Evolutionary conservation across 2,888 invertebrate genomes (phyloP).

Genomic region (Sarcophaga rosellei): DNA sequence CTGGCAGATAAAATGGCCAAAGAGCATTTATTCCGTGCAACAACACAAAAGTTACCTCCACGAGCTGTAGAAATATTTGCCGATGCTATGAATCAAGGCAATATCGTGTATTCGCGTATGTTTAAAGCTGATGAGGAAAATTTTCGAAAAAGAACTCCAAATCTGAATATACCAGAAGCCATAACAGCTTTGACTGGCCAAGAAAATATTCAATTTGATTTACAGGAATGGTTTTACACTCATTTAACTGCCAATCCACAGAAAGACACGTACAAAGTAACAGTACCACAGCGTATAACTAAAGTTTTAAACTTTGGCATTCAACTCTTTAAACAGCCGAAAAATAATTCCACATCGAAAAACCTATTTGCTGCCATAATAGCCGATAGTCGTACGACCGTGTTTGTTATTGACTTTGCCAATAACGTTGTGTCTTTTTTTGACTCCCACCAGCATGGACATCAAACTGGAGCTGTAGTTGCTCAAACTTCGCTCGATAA

Average conservation of each 20-base stretch:
- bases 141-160: slow-evolving; percentile 72
- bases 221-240: slow-evolving; percentile 78
- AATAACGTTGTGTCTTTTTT: slow-evolving; percentile 75
- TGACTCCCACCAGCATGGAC: slow-evolving; percentile 77
- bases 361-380: slow-evolving; percentile 76
- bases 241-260: slow-evolving; percentile 76
- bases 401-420: slow-evolving; percentile 76
- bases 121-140: slow-evolving; percentile 71
- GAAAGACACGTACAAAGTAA: slow-evolving; percentile 72
- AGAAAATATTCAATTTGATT: slow-evolving; percentile 73
- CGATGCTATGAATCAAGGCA: slow-evolving; percentile 84
- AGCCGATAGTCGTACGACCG: slow-evolving; percentile 77
- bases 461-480: slow-evolving; percentile 75
- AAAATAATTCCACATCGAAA: not conserved
- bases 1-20: slow-evolving; percentile 82
- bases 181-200: slow-evolving; percentile 80
- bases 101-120: slow-evolving; percentile 82
- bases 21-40: slow-evolving; percentile 71
- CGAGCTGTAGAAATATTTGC: slow-evolving; percentile 82
- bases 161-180: slow-evolving; percentile 83
- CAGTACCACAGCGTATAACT: slow-evolving; percentile 74
- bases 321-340: slow-evolving; percentile 73
- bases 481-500: slow-evolving; percentile 74
- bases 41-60: slow-evolving; percentile 70
- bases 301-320: slow-evolving; percentile 75